Percentiles rank a stretch among this genome's conserved stretches.
Evolutionary conservation across 2,888 invertebrate genomes (phyloP).

Genomic region (Pachliopta kotzebuea): DNA sequence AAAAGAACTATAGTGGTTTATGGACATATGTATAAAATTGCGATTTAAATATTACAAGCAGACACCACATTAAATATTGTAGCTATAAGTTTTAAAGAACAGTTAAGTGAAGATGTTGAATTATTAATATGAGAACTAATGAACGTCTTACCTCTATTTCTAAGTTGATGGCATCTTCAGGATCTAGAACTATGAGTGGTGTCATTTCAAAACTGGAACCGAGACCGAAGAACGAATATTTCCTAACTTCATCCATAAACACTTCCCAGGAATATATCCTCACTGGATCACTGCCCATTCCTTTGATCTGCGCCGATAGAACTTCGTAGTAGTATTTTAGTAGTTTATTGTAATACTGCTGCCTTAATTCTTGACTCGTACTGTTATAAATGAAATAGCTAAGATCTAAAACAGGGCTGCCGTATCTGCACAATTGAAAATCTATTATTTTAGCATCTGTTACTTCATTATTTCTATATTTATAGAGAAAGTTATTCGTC

Average conservation of each 20-base stretch:
- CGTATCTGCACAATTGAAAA: conserved; percentile 83
- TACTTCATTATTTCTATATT: conserved; percentile 49
- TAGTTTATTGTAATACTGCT: conserved; percentile 79
- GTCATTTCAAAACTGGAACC: conserved; percentile 82
- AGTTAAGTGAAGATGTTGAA: too few species aligned
- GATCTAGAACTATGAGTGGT: conserved; percentile 77
- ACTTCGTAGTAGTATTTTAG: conserved; percentile 81
- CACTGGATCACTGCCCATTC: conserved; percentile 81
- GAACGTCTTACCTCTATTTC: conserved; percentile 68
- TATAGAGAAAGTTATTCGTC: conserved; percentile 86
- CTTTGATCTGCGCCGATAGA: conserved; percentile 74
- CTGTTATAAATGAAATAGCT: conserved; percentile 80
- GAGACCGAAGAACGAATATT: conserved; percentile 78
- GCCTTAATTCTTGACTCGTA: conserved; percentile 80
- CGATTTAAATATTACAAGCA: too few species aligned
- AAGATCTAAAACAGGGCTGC: conserved; percentile 80
- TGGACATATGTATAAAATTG: too few species aligned
- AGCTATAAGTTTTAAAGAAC: too few species aligned
- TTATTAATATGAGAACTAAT: too few species aligned
- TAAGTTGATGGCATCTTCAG: conserved; percentile 80
- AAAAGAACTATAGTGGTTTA: too few species aligned
- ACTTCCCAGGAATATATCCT: conserved; percentile 73
- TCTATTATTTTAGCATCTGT: conserved; percentile 82
- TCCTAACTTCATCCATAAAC: conserved; percentile 78
- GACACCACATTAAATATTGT: too few species aligned